Evolutionary conservation across 2,888 invertebrate species (phyloP).

Genomic region (Folsomia candida): DNA sequence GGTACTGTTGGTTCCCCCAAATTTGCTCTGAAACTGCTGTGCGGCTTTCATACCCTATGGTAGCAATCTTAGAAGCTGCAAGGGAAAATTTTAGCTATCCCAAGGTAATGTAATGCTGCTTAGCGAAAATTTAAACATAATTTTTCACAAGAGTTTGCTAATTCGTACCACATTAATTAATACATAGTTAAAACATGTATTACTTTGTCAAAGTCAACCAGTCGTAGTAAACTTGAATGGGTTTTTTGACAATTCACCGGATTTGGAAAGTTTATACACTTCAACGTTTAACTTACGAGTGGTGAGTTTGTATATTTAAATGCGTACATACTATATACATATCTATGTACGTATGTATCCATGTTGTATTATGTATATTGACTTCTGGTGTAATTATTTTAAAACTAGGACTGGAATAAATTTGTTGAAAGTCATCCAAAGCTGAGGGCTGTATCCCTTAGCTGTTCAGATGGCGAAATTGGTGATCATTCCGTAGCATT

Average conservation of each 20-base stretch:
- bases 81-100: background rate
- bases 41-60: background rate
- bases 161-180: background rate
- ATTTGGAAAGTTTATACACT: constrained; percentile 32
- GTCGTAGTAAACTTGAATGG: constrained; percentile 33
- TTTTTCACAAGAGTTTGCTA: background rate
- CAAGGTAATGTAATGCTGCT: background rate
- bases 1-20: background rate
- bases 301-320: constrained; percentile 32
- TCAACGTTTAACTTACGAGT: constrained; percentile 45
- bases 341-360: too few species aligned
- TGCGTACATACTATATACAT: too few species aligned
- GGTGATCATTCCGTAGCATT: constrained; percentile 42
- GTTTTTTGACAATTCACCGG: constrained; percentile 32
- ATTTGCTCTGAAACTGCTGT: background rate
- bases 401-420: constrained; percentile 45
- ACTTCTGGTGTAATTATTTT: too few species aligned
- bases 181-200: constrained; percentile 24
- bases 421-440: constrained; percentile 40
- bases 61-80: background rate
- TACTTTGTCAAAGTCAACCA: constrained; percentile 39
- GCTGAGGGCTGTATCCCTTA: constrained; percentile 29
- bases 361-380: too few species aligned
- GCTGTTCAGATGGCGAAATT: constrained; percentile 32
- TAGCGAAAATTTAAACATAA: too few species aligned